Percentiles rank a stretch among this genome's conserved stretches.
Conservation (phyloP, 2,113 vertebrate genomes). For the Phrynosoma blainvillii region DNA sequence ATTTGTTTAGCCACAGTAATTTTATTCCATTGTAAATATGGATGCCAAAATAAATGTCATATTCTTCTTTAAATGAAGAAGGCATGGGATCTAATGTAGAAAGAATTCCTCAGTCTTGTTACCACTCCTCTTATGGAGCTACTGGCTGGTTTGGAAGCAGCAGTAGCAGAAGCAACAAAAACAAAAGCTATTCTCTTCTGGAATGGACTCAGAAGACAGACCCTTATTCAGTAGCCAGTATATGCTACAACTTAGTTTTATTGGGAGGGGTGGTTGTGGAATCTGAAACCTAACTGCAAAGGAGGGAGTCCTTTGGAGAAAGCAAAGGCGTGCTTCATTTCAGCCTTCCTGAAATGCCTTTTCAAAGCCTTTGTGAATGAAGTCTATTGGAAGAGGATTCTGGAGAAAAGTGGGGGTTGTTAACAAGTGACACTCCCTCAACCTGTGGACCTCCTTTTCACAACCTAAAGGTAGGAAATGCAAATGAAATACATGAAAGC, state of each 20-base stretch:
- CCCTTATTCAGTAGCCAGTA: slow-evolving; percentile 69
- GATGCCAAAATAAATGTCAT: slow-evolving; percentile 57
- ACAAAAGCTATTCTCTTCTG: slow-evolving; percentile 72
- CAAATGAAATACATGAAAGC: slow-evolving; percentile 47
- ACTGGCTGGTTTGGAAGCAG: slow-evolving; percentile 71
- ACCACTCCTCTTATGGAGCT: slow-evolving; percentile 65
- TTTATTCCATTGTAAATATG: slow-evolving; percentile 27
- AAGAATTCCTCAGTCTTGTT: slow-evolving; percentile 60
- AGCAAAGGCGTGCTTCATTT: slow-evolving; percentile 51
- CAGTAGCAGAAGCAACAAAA: slow-evolving; percentile 41
- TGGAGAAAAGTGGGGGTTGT: slow-evolving; percentile 60
- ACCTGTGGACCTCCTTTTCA: slow-evolving; percentile 56
- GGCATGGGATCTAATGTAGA: slow-evolving; percentile 59
- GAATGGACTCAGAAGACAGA: slow-evolving; percentile 78
- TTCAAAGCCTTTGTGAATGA: slow-evolving; percentile 48
- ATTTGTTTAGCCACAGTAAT: slow-evolving; percentile 43
- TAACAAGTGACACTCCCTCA: slow-evolving; percentile 68
- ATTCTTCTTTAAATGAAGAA: slow-evolving; percentile 58
- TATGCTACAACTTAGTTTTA: slow-evolving; percentile 75
- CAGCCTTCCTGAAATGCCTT: slow-evolving; percentile 54
- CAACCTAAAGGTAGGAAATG: slow-evolving; percentile 75
- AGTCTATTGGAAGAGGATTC: slow-evolving; percentile 54
- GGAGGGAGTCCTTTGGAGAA: slow-evolving; percentile 43
- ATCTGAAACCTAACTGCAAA: slow-evolving; percentile 62
- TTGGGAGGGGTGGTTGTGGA: slow-evolving; percentile 58